Evolutionary conservation across 2,888 invertebrate genomes (phyloP), one percentile per base, ranked within the genome.

Genomic region (Empis livida): DNA sequence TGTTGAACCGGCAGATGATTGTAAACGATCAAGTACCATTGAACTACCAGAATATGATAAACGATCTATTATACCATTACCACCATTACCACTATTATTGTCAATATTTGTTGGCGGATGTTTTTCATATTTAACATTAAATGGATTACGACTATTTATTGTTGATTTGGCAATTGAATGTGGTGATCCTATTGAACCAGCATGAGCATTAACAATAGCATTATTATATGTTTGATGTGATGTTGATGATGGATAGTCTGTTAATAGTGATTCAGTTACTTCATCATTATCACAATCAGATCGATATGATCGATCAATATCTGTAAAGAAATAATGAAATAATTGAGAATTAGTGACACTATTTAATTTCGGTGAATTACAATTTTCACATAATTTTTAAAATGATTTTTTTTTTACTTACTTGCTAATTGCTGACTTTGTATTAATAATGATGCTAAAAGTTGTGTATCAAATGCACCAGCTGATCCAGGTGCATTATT

Each of bases 251-350:
- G 76, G 73, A 54, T 58, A 62, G 49, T 62, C 61, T 42, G 56
- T 59, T 41, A 62, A 58, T 17, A 59, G 54, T 11, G 62, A 59
- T 49, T 60, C 74, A 44, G 70, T 71, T 15, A 74, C 73, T 58
- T 76, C 77, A 56, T 77, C 77, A 35, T 82, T 82, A 49, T 84
- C 84, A 42, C 76, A 76, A 57, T 84, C 83, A 3, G 84, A 83
- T 45, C 84, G 79, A 59, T 85, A 85, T 47, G 78, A 78, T 49
- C 83, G 78, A 56, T 84, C 82, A 54, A 80, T 77, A 67, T 76
- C 81, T 81, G 67, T 8, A 70, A 65, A 54, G 51, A 43, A 11
- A 14, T 43, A 32, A 30, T 2, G 2, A 43, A 35, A 23, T 10
- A 17, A 32, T 41, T 44, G 41, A 2, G 2, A 27, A 27, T 27